Evolutionary conservation across 2,797 vertebrate species (phyloP), one percentile per base, ranked within the genome.

Genomic region (Rhinogobio ventralis): DNA sequence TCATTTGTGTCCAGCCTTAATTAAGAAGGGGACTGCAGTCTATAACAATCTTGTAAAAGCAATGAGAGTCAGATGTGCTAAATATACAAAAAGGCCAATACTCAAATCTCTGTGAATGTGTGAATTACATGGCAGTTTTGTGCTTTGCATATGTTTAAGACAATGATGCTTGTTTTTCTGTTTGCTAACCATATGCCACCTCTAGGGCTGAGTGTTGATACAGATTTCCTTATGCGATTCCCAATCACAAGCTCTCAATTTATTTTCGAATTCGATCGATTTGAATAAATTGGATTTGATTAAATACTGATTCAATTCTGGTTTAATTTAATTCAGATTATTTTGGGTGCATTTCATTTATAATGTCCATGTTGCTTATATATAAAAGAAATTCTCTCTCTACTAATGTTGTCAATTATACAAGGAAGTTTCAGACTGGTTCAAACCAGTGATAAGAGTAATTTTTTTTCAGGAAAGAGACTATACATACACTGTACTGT

Each of bases 41-140:
- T 89, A 83, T 91, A 94, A 93, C 87, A 88, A 79, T 82, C 91
- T 90, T 80, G 87, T 94, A 94, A 95, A 95, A 92, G 86, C 88
- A 93, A 92, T 82, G 89, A 86, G 88, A 88, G 90, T 90, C 90
- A 93, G 91, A 93, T 94, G 90, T 89, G 89, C 78, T 75, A 85
- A 51, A 87, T 75, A 89, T 84, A 88, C 86, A 83, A 84, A 73
- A 79, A 69, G 74, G 85, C 36, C 60, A 30, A 72, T 89, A 85
- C 75, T 73, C 74, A 45, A 71, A 79, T 86, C 79, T 81, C 82
- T 79, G 79, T 74, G 45, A 83, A 83, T 53, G 28, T 76, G 51
- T 68, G 85, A 82, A 86, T 85, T 79, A 73, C 33, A 67, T 36
- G 4, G 72, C 42, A 62, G 25, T 36, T 49, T 69, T n/a, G 36